Percentiles rank a stretch among this genome's conserved stretches.
Evolutionary conservation across 2,888 invertebrate species (phyloP).

Genomic region (Amphipoea lucens): DNA sequence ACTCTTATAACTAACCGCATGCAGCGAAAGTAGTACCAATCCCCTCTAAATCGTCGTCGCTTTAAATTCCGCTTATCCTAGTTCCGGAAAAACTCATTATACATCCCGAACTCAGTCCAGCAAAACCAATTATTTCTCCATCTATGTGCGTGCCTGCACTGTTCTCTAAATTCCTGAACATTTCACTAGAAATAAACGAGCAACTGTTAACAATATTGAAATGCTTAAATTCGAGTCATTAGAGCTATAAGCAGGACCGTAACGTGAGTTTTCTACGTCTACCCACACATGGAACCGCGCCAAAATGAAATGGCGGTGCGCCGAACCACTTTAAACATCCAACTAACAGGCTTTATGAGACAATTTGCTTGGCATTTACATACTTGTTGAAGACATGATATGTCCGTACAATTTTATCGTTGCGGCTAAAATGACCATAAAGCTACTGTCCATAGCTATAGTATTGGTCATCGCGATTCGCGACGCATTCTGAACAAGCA

Average conservation of each 20-base stretch:
- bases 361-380: conserved; percentile 63
- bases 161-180: conserved; percentile 59
- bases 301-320: conserved; percentile 65
- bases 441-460: background rate
- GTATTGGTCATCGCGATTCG: background rate
- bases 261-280: conserved; percentile 63
- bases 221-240: conserved; percentile 67
- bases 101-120: conserved; percentile 49
- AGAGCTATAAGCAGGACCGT: conserved; percentile 64
- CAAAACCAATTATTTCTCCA: conserved; percentile 60
- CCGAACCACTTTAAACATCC: conserved; percentile 65
- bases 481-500: background rate
- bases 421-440: conserved; percentile 35
- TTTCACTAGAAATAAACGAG: conserved; percentile 61
- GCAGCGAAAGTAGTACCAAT: conserved; percentile 19
- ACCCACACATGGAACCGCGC: conserved; percentile 64
- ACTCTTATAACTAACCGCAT: conserved; percentile 10
- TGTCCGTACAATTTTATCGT: conserved; percentile 45
- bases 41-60: conserved; percentile 35
- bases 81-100: conserved; percentile 59
- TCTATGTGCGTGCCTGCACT: conserved; percentile 52
- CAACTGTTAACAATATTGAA: conserved; percentile 65
- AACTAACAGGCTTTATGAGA: conserved; percentile 65
- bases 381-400: conserved; percentile 64
- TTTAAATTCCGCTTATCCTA: conserved; percentile 55